Base-by-base conservation (phyloP, 2,113 vertebrate species). In the Oriolus oriolus region DNA sequence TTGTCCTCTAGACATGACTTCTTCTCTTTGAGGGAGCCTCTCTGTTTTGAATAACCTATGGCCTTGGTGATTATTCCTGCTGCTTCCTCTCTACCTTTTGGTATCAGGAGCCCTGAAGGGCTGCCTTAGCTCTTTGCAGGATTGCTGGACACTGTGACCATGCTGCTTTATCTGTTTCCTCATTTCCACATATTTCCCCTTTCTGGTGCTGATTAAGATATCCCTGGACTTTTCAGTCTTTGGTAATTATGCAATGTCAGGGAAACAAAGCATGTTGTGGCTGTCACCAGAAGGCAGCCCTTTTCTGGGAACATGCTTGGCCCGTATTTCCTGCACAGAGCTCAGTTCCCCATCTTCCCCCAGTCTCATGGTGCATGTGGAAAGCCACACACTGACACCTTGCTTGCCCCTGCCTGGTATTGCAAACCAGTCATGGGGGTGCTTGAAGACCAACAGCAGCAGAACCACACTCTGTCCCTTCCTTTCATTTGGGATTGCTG, bases 361-460 rank as follows among this genome's bases (percentile, higher is more conserved):
- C 33, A 41, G 30, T 22, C 42, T 41, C 6, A 2, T 42, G n/a
- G 27, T 1, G 0, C 28, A 15, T 1, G 0, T 41, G 42, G 42
- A 91, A 20, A 54, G 37, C 16, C 28, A 28, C 47, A n/a, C 11
- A 12, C 7, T 0, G 1, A 28, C 1, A 4, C 3, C 35, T 89
- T 63, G 13, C 15, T 52, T 52, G 6, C 13, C 8, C 42, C 59
- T 65, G 44, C 21, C 15, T 81, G n/a, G 11, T 49, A 8, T 18
- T 69, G 31, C 45, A 65, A 69, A 54, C 10, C 20, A 76, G 17
- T 21, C 37, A 17, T 18, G 0, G 1, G n/a, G 9, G 9, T n/a
- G 17, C 56, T 65, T 82, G 60, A 61, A 90, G 50, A 49, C 12
- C 17, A 80, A 12, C 3, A 17, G 28, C 50, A 60, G 16, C 11